Base-by-base conservation (phyloP, 2,797 vertebrate species). In the Eospalax fontanierii region DNA sequence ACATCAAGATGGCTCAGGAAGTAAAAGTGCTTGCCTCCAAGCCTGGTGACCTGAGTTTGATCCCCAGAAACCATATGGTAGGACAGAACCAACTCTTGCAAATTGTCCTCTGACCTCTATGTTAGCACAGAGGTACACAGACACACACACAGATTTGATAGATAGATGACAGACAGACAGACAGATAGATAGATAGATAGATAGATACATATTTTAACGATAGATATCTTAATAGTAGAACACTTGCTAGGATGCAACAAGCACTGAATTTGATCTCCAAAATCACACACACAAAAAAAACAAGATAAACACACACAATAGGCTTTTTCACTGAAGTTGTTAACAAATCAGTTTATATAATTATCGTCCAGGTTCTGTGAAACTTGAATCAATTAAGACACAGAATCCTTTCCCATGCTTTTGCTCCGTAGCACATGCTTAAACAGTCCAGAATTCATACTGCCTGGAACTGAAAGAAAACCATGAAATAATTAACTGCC, bases 401-500 rank as follows among this genome's bases (percentile, higher is more conserved):
- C 33, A 21, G 71, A 21, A 57, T n/a, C 43, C 57, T 95, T 59
- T 81, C 81, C 30, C n/a, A 57, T 19, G 40, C 19, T 90, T 96
- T 81, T 30, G 59, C 21, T 89, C 59, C 71, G 89, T 38, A 79
- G 19, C 21, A 57, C 59, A 71, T 30, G 61, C 50, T 89, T 78
- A 65, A 78, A 85, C 24, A 63, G 30, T 46, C 71, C 61, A 81
- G 50, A 93, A 85, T 87, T 82, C 66, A 59, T 71, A 86, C 33
- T 40, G 50, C 71, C 21, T 54, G 6, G 6, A 88, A 93, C 11
- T 33, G 65, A 94, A 93, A 86, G 40, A 80, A 85, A 91, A 86
- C 16, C 59, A 73, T 86, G 59, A 88, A 93, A 63, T 84, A 89
- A 89, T 91, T 89, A 91, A 90, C 59, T 46, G 38, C 68, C 38